Base-by-base conservation (phyloP, 2,113 vertebrate genomes). In the Ploceus nigricollis region DNA sequence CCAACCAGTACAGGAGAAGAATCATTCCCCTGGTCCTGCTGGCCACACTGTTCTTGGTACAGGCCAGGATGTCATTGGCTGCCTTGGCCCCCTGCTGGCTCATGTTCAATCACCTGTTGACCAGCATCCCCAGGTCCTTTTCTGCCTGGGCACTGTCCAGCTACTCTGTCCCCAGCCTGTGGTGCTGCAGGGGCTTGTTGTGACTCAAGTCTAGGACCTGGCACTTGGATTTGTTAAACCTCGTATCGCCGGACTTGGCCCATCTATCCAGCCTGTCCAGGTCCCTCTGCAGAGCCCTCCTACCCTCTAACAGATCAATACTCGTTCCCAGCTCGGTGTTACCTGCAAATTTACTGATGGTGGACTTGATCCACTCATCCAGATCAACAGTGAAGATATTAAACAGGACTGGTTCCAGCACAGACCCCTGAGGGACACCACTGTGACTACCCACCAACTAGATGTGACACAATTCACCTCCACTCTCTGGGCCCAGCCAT, bases 201-300 rank as follows among this genome's bases (percentile, higher is more conserved):
- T 31, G 25, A 23, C 33, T 23, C 3, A 37, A 15, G 33, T 3
- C 1, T 2, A 4, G 12, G 48, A 45, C 15, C 10, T 2, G 3
- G 47, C 18, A 78, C 37, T 6, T 33, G 23, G 7, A 21, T 24
- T 64, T 51, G 37, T n/a, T n/a, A 28, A 51, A 35, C 10, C 3
- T 42, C 30, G 1, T 20, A 13, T 25, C 4, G 5, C 3, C 22
- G 58, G 18, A 42, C 6, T 42, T 2, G 1, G 13, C 35, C n/a
- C 35, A 40, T 4, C 45, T 13, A 27, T 21, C 23, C 45, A 39
- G 35, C 35, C 45, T n/a, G 6, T n/a, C 18, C 58, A 28, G 31
- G 14, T n/a, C 58, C 35, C 13, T 61, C 17, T 77, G 45, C 35
- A 77, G 44, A 50, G 58, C 75, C 8, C 45, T 24, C 28, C n/a